Conservation (phyloP, 2,888 invertebrate species). For the Fragum whitleyi region DNA sequence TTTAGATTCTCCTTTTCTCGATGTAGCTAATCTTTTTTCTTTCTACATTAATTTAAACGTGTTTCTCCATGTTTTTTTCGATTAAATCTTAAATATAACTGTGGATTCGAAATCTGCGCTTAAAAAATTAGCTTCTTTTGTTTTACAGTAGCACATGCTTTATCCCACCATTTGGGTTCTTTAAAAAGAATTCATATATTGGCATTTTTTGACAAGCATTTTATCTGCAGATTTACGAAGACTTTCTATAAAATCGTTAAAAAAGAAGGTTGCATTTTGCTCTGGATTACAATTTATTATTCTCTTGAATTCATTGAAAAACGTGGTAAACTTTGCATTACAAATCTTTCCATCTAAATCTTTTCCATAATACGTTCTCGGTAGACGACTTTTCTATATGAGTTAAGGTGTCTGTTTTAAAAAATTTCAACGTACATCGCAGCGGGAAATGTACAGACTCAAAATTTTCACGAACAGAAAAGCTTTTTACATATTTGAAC, state of each 20-base stretch:
- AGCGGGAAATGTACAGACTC: slow-evolving; percentile 19
- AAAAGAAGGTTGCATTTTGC: background rate
- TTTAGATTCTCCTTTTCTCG: background rate
- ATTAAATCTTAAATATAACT: background rate
- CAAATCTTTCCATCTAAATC: background rate
- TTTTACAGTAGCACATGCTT: background rate
- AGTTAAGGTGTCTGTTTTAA: background rate
- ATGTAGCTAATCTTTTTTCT: background rate
- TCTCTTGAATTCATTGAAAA: background rate
- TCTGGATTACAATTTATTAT: background rate
- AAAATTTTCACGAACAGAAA: background rate
- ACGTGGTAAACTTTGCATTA: background rate
- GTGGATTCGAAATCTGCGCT: background rate
- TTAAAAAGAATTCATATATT: background rate
- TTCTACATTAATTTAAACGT: background rate
- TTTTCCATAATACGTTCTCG: background rate
- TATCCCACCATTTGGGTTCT: slow-evolving; percentile 12
- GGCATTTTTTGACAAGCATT: background rate
- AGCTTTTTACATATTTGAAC: background rate
- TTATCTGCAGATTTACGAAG: background rate
- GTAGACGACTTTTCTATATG: background rate
- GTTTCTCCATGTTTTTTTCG: background rate
- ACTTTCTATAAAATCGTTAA: background rate
- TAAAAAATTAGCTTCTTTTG: background rate
- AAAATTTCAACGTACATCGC: slow-evolving; percentile 1